Evolutionary conservation across 64 coral and sea anemone species (phyloP).

Genomic region (Dendrophyllia cribrosa): DNA sequence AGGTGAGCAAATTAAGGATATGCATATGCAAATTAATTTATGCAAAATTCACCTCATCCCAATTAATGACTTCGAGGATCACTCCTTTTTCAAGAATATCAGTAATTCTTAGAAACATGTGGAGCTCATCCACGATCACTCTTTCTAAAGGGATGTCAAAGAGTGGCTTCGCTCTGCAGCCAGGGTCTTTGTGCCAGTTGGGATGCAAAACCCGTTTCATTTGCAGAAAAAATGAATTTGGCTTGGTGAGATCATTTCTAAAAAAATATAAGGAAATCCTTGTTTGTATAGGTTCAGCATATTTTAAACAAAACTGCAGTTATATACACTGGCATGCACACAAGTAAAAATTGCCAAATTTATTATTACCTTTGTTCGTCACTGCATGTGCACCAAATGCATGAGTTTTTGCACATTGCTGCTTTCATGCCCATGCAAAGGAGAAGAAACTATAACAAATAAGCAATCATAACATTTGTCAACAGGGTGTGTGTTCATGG

Average conservation of each 20-base stretch:
- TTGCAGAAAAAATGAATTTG: neutral
- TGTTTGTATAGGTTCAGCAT: neutral
- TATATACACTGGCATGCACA: neutral
- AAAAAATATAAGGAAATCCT: neutral
- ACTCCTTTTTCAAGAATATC: slow-evolving; percentile 31
- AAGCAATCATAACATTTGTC: too few relatives aligned
- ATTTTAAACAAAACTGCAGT: neutral
- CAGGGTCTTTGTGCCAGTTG: slow-evolving; percentile 55
- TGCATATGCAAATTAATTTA: neutral
- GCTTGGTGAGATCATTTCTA: neutral
- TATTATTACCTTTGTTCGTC: slow-evolving; percentile 30
- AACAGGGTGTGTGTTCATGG: too few relatives aligned
- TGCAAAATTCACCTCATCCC: slow-evolving; percentile 24
- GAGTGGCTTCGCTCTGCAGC: slow-evolving; percentile 27
- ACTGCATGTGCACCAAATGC: slow-evolving; percentile 53
- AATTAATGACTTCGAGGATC: neutral
- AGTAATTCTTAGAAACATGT: slow-evolving; percentile 12
- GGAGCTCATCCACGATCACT: slow-evolving; percentile 23
- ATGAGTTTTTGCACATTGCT: slow-evolving; percentile 48
- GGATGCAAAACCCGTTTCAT: neutral
- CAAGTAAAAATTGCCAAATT: too few relatives aligned
- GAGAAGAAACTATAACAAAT: slow-evolving; percentile 38
- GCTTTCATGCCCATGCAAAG: slow-evolving; percentile 50
- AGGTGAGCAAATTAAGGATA: too few relatives aligned
- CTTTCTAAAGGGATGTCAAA: slow-evolving; percentile 34